Percentiles rank a stretch among this genome's conserved stretches.
These are phyloP conservation scores for Podarcis lilfordi DNA, from an alignment of 2,797 vertebrate genomes.

Conservation along the genomic window DNA sequence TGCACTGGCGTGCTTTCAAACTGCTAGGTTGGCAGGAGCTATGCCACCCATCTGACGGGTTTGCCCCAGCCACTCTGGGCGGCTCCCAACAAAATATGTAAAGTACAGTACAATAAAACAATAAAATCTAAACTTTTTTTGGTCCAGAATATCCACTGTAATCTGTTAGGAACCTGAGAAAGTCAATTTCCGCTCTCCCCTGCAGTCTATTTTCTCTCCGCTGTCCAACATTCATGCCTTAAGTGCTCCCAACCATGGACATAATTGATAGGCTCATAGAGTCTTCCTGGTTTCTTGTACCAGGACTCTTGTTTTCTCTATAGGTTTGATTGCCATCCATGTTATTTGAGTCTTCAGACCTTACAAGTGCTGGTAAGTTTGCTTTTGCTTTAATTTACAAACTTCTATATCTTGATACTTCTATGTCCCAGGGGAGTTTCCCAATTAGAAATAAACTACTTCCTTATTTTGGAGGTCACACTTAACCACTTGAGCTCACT, in stretches of 20 bases:
- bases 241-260: not conserved
- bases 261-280: not conserved
- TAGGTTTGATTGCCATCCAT: not conserved
- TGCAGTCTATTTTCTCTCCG: not conserved
- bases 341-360: not conserved
- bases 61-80: no score
- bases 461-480: not conserved
- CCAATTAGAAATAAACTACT: not conserved
- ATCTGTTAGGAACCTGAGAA: not conserved
- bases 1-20: no score
- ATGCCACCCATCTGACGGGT: no score
- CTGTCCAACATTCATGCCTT: not conserved
- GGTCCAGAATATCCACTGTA: not conserved
- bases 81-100: no score
- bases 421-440: not conserved
- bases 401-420: not conserved
- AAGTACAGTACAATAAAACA: no score
- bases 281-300: not conserved
- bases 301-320: not conserved
- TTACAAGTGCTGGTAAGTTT: not conserved
- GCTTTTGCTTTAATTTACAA: not conserved
- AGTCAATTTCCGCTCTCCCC: not conserved
- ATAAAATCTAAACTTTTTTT: no score
- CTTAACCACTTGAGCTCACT: not conserved
- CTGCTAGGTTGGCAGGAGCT: no score